Conservation (phyloP, 2,888 invertebrate genomes). For the Apeira syringaria region DNA sequence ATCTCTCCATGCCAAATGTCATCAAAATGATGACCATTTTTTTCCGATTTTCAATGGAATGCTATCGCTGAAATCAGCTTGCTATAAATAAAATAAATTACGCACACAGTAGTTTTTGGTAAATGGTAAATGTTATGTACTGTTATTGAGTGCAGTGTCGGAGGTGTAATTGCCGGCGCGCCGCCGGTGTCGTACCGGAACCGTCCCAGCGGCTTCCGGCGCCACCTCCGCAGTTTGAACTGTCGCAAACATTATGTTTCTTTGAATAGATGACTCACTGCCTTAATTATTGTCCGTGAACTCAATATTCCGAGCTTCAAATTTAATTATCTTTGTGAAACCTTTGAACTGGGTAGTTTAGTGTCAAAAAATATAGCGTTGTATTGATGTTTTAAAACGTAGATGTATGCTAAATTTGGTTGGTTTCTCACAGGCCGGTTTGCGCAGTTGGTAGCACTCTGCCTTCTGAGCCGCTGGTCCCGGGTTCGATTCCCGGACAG, state of each 20-base stretch:
- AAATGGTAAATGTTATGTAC: not conserved
- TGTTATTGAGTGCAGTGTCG: not conserved
- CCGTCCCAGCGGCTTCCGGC: conserved; percentile 27
- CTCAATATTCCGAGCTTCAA: conserved; percentile 3
- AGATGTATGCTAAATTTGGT: not conserved
- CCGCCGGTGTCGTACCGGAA: conserved; percentile 24
- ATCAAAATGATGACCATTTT: too few relatives aligned
- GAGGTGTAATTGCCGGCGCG: conserved; percentile 21
- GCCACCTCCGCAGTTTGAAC: conserved; percentile 15
- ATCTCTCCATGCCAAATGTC: too few relatives aligned
- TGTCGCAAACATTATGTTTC: conserved; percentile 29
- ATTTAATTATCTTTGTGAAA: conserved; percentile 4
- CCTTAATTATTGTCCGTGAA: conserved; percentile 7
- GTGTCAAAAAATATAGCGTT: not conserved
- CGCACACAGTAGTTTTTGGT: too few relatives aligned
- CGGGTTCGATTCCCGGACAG: too few relatives aligned
- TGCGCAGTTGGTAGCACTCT: too few relatives aligned
- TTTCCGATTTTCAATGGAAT: too few relatives aligned
- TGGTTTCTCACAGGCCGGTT: too few relatives aligned
- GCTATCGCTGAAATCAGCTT: too few relatives aligned
- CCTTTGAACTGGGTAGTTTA: not conserved
- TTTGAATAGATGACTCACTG: conserved; percentile 18
- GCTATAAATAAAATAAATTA: too few relatives aligned
- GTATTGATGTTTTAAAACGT: not conserved
- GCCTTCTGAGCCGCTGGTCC: too few relatives aligned